Percentiles rank a stretch among this genome's conserved stretches.
Evolutionary conservation across 2,113 vertebrate genomes (phyloP).

Genomic region (Nycticebus coucang): DNA sequence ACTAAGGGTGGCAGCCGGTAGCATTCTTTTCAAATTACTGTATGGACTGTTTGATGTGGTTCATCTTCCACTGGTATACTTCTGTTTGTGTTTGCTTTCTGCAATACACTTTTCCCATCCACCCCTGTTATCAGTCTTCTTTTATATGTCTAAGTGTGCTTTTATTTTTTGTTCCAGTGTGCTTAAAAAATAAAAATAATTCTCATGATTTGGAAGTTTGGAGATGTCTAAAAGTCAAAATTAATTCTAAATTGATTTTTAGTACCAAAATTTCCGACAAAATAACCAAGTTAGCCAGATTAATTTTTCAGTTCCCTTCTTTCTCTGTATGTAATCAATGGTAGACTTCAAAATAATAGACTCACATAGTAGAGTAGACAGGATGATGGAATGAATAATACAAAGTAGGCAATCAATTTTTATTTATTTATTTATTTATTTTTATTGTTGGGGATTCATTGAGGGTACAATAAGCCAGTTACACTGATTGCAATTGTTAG

Average conservation of each 20-base stretch:
- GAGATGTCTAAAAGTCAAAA: constrained; percentile 56
- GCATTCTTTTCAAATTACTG: not conserved
- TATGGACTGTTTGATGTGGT: not conserved
- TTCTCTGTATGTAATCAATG: not conserved
- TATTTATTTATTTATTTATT: no score
- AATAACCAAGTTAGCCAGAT: not conserved
- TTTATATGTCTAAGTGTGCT: not conserved
- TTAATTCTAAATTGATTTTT: constrained; percentile 28
- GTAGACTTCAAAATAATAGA: not conserved
- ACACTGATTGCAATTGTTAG: no score
- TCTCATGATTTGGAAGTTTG: not conserved
- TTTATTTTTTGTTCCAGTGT: not conserved
- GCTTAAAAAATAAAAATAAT: not conserved
- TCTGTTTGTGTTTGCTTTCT: not conserved
- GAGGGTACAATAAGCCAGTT: no score
- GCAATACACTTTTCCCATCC: not conserved
- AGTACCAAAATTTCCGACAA: constrained; percentile 24
- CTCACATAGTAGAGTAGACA: not conserved
- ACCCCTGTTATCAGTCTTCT: not conserved
- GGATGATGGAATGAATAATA: not conserved
- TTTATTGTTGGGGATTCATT: no score
- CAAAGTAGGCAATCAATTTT: not conserved
- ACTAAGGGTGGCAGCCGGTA: not conserved
- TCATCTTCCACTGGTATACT: not conserved
- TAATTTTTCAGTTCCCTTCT: constrained; percentile 16